These are phyloP conservation scores for Drosophila dives DNA, from an alignment of 2,888 invertebrate genomes.

Conservation along the genomic window DNA sequence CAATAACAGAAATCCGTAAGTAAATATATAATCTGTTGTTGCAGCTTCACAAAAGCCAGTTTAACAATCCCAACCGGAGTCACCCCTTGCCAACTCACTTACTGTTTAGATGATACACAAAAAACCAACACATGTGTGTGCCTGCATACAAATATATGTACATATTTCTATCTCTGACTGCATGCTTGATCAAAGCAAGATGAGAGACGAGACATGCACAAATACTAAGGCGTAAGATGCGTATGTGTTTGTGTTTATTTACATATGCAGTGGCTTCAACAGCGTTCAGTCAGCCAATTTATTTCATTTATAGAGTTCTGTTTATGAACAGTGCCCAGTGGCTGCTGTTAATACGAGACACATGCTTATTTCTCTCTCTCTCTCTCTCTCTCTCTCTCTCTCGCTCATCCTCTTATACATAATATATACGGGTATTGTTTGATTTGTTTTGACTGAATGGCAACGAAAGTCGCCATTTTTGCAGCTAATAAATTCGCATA, in stretches of 20 bases:
- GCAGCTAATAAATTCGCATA: slow-evolving; percentile 17
- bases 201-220: slow-evolving; percentile 1
- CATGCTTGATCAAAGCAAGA: slow-evolving; percentile 22
- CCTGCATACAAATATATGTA: background rate
- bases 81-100: slow-evolving; percentile 12
- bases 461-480: slow-evolving; percentile 21
- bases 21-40: slow-evolving; percentile 19
- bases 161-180: background rate
- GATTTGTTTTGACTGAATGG: slow-evolving; percentile 14
- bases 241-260: slow-evolving; percentile 12
- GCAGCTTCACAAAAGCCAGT: slow-evolving; percentile 41
- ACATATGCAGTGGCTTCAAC: slow-evolving; percentile 13
- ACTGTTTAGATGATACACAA: background rate
- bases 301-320: slow-evolving; percentile 8
- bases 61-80: slow-evolving; percentile 32
- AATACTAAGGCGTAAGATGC: slow-evolving; percentile 10
- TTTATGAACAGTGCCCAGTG: background rate
- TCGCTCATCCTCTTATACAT: background rate
- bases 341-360: slow-evolving; percentile 21
- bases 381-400: background rate
- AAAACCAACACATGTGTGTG: slow-evolving; percentile 7
- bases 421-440: slow-evolving; percentile 36
- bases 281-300: slow-evolving; percentile 23
- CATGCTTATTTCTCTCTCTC: slow-evolving; percentile 1
- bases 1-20: slow-evolving; percentile 16